These are phyloP conservation scores for Danio rerio DNA, from an alignment of 2,113 vertebrate species.

Conservation along the genomic window GRCz12tu NC_133185.1:18331001-18331500, in stretches of 20 bases:
- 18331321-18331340: too few species aligned
- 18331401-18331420: too few species aligned
- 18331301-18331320: too few species aligned
- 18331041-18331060: constrained; percentile 84
- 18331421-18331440: too few species aligned
- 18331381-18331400: too few species aligned
- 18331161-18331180: constrained; percentile 82
- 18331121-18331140: constrained; percentile 87
- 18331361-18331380: too few species aligned
- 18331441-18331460: too few species aligned
- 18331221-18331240: constrained; percentile 80
- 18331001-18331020: constrained; percentile 83
- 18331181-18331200: constrained; percentile 89
- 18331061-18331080: constrained; percentile 82
- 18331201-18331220: constrained; percentile 91
- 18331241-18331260: neutral
- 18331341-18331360: too few species aligned
- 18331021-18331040: constrained; percentile 85
- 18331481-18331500: too few species aligned
- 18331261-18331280: neutral
- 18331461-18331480: too few species aligned
- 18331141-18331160: constrained; percentile 88
- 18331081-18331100: constrained; percentile 87
- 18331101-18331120: constrained; percentile 84
- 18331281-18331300: neutral